A percentile compares a stretch with the other conserved stretches of the same genome.
Conservation (phyloP, 2,113 vertebrate species). For the Xyliphius kryptos region DNA sequence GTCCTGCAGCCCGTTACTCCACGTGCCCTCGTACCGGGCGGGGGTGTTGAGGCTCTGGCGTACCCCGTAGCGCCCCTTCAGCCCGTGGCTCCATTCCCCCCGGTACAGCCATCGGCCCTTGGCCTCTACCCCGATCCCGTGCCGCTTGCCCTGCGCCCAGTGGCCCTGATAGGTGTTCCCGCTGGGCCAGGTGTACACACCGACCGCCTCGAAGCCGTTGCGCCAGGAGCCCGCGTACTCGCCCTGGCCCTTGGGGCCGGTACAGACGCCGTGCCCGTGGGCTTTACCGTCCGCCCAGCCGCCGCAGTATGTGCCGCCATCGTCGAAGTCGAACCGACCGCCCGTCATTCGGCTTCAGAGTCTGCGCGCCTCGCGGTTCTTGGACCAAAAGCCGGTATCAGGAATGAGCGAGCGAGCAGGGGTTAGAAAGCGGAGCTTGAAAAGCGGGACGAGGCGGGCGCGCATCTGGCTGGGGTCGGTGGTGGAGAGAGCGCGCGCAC, state of each 20-base stretch:
- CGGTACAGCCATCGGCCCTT: constrained; percentile 92
- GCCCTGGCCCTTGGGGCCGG: constrained; percentile 90
- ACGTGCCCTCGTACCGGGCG: constrained; percentile 91
- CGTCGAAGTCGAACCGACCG: constrained; percentile 95
- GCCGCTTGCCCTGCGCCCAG: constrained; percentile 90
- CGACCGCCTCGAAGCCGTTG: constrained; percentile 87
- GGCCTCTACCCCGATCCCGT: constrained; percentile 87
- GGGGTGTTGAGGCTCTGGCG: constrained; percentile 84
- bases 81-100: constrained; percentile 90
- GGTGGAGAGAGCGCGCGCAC: constrained; percentile 43
- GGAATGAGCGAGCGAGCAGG: not conserved
- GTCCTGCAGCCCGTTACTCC: constrained; percentile 92
- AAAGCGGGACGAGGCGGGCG: constrained; percentile 22
- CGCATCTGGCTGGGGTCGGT: constrained; percentile 43
- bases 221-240: constrained; percentile 91
- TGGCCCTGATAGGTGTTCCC: constrained; percentile 87
- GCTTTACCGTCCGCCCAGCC: constrained; percentile 95
- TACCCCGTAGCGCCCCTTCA: constrained; percentile 90
- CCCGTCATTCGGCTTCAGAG: constrained; percentile 82
- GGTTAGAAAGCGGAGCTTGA: constrained; percentile 15
- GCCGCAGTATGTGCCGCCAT: constrained; percentile 93
- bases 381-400: constrained; percentile 10
- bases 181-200: constrained; percentile 93
- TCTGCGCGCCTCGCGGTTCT: constrained; percentile 24
- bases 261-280: constrained; percentile 92